phyloP scores from a whole-genome alignment of 1,140 invertebrate genomes.

The Pseudomyrmex gracilis region DNA sequence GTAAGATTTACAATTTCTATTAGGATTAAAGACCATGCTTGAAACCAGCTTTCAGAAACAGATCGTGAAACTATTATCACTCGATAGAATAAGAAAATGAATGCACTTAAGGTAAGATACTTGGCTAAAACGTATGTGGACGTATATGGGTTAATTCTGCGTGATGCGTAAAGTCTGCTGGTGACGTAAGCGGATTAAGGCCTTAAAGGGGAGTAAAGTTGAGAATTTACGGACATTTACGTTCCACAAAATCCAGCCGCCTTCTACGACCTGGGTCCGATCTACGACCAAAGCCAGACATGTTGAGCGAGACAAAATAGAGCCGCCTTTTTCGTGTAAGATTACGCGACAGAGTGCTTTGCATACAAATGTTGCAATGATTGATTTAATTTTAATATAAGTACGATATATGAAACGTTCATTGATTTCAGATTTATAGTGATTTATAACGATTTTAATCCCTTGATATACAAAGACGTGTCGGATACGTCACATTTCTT shows the following conservation, averaged over 20 bases:
- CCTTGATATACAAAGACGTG: no score
- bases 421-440: not conserved
- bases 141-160: constrained; percentile 64
- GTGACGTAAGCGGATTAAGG: constrained; percentile 72
- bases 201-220: constrained; percentile 70
- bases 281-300: constrained; percentile 44
- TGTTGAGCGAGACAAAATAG: constrained; percentile 34
- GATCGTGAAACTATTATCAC: constrained; percentile 21
- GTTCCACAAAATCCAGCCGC: constrained; percentile 48
- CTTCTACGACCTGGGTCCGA: constrained; percentile 33
- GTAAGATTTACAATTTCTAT: constrained; percentile 3
- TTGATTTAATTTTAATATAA: constrained; percentile 26
- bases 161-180: constrained; percentile 69
- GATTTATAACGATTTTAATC: no score
- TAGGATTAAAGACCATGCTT: not conserved
- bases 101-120: constrained; percentile 44
- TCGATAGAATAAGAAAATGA: constrained; percentile 50
- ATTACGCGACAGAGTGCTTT: constrained; percentile 29
- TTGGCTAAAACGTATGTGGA: constrained; percentile 43
- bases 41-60: not conserved
- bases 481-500: no score
- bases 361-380: constrained; percentile 8
- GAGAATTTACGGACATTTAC: constrained; percentile 70
- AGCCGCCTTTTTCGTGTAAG: constrained; percentile 47
- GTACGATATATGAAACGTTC: not conserved